phyloP scores from a whole-genome alignment of 2,888 invertebrate species.

The Drosophila lacicola region DNA sequence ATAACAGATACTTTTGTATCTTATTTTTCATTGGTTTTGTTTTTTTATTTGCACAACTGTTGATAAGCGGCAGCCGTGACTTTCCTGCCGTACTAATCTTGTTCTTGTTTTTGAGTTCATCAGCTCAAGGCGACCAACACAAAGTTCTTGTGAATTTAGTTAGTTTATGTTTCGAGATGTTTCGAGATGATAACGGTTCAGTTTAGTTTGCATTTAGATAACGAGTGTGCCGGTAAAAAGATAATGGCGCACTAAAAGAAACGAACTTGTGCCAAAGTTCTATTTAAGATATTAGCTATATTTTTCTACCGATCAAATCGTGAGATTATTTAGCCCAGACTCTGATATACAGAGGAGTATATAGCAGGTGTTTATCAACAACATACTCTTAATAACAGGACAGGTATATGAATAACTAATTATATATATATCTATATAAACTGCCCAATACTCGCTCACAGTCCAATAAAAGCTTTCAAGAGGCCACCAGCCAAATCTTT shows the following conservation, averaged over 20 bases:
- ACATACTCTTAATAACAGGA: too few species aligned
- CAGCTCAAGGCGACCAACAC: conserved; percentile 20
- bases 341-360: too few species aligned
- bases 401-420: too few species aligned
- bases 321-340: too few species aligned
- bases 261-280: neutral
- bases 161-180: conserved; percentile 12
- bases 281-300: too few species aligned
- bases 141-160: conserved; percentile 9
- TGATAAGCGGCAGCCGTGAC: conserved; percentile 34
- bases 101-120: conserved; percentile 9
- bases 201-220: conserved; percentile 13
- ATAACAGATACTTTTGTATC: conserved; percentile 13
- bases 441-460: too few species aligned
- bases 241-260: neutral
- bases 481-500: too few species aligned
- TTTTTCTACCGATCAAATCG: too few species aligned
- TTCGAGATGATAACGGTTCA: conserved; percentile 1
- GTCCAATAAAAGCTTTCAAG: too few species aligned
- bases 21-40: conserved; percentile 1
- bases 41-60: conserved; percentile 39
- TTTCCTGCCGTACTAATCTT: conserved; percentile 2
- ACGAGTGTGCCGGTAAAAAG: neutral
- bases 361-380: too few species aligned
- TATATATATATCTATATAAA: too few species aligned